Percentiles rank a stretch among this genome's conserved stretches.
phyloP scores from a whole-genome alignment of 1,140 invertebrate genomes.

The Manduca sexta region DNA sequence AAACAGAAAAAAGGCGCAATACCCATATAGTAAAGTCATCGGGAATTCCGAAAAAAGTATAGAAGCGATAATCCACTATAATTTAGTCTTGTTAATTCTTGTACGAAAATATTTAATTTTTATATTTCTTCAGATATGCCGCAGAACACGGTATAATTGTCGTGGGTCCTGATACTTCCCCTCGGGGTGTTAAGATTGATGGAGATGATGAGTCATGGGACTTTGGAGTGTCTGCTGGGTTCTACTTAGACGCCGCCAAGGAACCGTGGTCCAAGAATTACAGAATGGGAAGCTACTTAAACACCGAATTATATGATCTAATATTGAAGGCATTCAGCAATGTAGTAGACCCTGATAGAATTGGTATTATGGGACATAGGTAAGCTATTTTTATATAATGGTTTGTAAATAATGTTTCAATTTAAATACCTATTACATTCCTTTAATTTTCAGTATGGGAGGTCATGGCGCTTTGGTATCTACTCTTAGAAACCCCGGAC shows the following conservation, averaged over 20 bases:
- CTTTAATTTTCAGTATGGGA: constrained; percentile 92
- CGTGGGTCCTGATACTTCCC: constrained; percentile 96
- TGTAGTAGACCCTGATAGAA: constrained; percentile 72
- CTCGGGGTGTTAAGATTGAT: constrained; percentile 89
- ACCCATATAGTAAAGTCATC: too few species aligned
- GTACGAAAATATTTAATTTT: too few species aligned
- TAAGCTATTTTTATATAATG: constrained; percentile 35
- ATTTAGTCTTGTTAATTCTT: too few species aligned
- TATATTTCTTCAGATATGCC: constrained; percentile 78
- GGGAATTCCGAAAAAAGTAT: too few species aligned
- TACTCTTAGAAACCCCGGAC: constrained; percentile 92
- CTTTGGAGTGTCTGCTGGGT: constrained; percentile 96
- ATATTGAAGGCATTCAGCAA: constrained; percentile 74
- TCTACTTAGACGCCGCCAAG: constrained; percentile 94
- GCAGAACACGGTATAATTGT: constrained; percentile 87
- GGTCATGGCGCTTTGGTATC: constrained; percentile 97
- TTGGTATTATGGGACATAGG: constrained; percentile 92
- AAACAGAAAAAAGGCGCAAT: too few species aligned
- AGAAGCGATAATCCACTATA: too few species aligned
- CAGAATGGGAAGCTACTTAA: constrained; percentile 97
- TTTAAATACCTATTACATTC: background rate
- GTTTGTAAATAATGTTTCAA: background rate
- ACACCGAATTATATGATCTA: constrained; percentile 88
- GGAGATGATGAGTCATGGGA: constrained; percentile 94
- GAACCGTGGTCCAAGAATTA: constrained; percentile 96